Evolutionary conservation across 2,797 vertebrate genomes (phyloP).

Genomic region (Sebastes variabilis): DNA sequence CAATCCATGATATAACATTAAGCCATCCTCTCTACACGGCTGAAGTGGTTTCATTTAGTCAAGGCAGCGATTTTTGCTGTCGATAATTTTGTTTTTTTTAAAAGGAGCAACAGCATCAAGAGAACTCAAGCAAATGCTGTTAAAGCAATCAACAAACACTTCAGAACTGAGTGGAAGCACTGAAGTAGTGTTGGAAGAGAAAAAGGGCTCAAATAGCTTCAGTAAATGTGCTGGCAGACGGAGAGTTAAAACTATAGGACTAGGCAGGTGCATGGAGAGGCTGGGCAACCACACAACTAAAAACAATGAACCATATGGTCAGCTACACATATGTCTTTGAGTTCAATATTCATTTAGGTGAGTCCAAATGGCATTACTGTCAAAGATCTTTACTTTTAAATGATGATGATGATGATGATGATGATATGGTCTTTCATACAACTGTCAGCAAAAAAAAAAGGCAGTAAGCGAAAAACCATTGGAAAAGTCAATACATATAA

Average conservation of each 20-base stretch:
- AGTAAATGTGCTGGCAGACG: slow-evolving; percentile 36
- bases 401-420: neutral
- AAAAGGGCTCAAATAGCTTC: slow-evolving; percentile 18
- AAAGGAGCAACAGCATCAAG: slow-evolving; percentile 36
- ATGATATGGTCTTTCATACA: neutral
- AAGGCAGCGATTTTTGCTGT: slow-evolving; percentile 44
- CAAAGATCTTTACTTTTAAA: neutral
- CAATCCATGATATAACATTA: slow-evolving; percentile 23
- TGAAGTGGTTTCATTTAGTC: slow-evolving; percentile 48
- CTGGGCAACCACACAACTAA: neutral
- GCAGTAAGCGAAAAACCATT: neutral
- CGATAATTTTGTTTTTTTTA: slow-evolving; percentile 26
- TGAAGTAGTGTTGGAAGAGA: slow-evolving; percentile 23
- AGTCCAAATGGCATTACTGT: neutral
- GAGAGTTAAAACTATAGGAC: slow-evolving; percentile 16
- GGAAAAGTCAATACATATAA: neutral
- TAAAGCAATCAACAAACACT: slow-evolving; percentile 55
- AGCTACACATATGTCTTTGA: neutral
- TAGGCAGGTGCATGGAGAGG: slow-evolving; percentile 3
- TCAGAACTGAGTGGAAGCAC: slow-evolving; percentile 34
- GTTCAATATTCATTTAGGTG: neutral
- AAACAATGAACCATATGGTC: slow-evolving; percentile 20
- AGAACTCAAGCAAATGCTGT: slow-evolving; percentile 46
- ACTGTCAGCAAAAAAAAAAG: neutral
- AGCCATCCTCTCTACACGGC: neutral